phyloP scores from a whole-genome alignment of 2,888 invertebrate species.

The Dione vanillae region DNA sequence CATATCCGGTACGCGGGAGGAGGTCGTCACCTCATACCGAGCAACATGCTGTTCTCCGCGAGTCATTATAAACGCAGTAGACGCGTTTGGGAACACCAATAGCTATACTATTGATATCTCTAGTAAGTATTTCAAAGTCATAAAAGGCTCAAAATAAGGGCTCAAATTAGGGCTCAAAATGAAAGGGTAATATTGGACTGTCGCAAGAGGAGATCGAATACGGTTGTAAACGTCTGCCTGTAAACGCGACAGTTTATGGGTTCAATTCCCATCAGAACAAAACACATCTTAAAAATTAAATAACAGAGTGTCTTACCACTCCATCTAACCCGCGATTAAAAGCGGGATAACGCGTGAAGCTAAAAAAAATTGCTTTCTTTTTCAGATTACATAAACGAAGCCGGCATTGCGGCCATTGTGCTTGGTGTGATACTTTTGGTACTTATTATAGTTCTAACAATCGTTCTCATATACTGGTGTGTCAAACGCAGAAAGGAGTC shows the following conservation, averaged over 20 bases:
- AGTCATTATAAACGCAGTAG: constrained; percentile 87
- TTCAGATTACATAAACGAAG: constrained; percentile 76
- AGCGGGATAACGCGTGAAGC: neutral
- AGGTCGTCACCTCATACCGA: constrained; percentile 87
- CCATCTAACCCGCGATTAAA: neutral
- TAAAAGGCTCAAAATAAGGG: too few relatives aligned
- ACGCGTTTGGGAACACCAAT: constrained; percentile 87
- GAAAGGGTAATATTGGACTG: too few relatives aligned
- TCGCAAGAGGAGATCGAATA: neutral
- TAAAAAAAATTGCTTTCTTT: neutral
- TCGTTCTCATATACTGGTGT: constrained; percentile 85
- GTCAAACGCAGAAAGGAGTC: constrained; percentile 82
- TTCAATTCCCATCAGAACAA: neutral
- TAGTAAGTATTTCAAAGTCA: constrained; percentile 61
- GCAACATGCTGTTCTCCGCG: constrained; percentile 89
- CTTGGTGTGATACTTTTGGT: constrained; percentile 87
- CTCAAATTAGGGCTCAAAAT: too few relatives aligned
- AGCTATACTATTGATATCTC: constrained; percentile 85
- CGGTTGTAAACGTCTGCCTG: neutral
- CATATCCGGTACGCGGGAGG: constrained; percentile 87
- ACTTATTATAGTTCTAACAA: constrained; percentile 83
- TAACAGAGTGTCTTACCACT: neutral
- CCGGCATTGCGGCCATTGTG: constrained; percentile 88
- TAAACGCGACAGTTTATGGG: neutral
- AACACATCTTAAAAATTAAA: neutral